Evolutionary conservation across 2,113 vertebrate species (phyloP), one percentile per base, ranked within the genome.

Genomic region (Coreoperca whiteheadi): DNA sequence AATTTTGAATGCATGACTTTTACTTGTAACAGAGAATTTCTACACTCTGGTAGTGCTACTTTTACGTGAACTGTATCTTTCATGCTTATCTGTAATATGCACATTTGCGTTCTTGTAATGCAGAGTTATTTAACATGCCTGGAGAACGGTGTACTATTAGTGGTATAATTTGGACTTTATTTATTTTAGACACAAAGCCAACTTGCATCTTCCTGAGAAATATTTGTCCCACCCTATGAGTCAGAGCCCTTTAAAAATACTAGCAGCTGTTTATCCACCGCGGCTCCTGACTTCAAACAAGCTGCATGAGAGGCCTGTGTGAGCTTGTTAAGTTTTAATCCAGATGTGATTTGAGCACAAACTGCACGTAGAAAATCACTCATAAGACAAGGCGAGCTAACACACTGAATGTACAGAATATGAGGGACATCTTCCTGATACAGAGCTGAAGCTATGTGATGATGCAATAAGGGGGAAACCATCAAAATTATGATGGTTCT

Each of bases 241-340:
- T 89, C 90, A 91, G 34, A 46, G 41, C 15, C 8, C n/a, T 50
- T 28, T 51, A 77, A 82, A 87, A 79, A 81, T 11, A 72, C 50
- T 9, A 68, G 48, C 80, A 88, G 43, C 61, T 91, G 72, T 74
- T 87, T 68, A 77, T 69, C n/a, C 18, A n/a, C 46, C 68, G 56
- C 3, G 1, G 43, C 57, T 71, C 43, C 59, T 41, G 64, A 30
- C 60, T 43, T 67, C 48, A 32, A 75, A 59, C 37, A 23, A 32
- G 63, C 41, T 39, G 51, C 2, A 34, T 28, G 48, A 34, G 6
- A 21, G 54, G 72, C 76, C 39, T 83, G 84, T 85, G 28, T 54
- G 64, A 84, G 56, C 86, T 46, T 78, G 77, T 81, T 65, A 28
- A 8, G 65, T 72, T 83, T 80, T 25, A 39, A 39, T 75, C 23